Percentiles rank a stretch among this genome's conserved stretches.
Conservation (phyloP, 2,113 vertebrate genomes). For the Eulemur rufifrons region DNA sequence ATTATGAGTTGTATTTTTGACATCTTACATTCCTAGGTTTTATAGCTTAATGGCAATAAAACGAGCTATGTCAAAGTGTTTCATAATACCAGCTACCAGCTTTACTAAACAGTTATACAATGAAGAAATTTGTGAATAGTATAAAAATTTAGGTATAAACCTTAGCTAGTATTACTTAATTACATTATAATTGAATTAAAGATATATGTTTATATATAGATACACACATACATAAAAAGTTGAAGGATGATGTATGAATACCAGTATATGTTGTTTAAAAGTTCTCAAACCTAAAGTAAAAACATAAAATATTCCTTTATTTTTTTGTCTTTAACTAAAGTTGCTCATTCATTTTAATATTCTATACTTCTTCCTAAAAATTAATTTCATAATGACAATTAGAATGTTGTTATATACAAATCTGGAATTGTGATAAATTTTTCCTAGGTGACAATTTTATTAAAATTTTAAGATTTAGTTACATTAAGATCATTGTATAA, state of each 20-base stretch:
- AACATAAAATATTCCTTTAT: conserved; percentile 61
- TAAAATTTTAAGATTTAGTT: conserved; percentile 45
- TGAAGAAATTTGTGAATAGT: conserved; percentile 45
- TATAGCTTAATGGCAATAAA: not conserved
- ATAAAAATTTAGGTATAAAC: not conserved
- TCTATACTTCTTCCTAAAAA: conserved; percentile 30
- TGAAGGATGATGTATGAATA: conserved; percentile 55
- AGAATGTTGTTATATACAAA: conserved; percentile 31
- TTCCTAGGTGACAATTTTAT: conserved; percentile 40
- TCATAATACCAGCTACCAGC: conserved; percentile 2
- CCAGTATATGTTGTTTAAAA: conserved; percentile 24
- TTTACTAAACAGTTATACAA: conserved; percentile 7
- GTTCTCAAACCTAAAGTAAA: conserved; percentile 48
- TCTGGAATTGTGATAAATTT: not conserved
- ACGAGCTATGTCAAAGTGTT: conserved; percentile 26
- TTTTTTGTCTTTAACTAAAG: conserved; percentile 55
- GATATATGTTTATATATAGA: conserved; percentile 25
- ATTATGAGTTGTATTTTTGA: not conserved
- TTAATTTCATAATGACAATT: conserved; percentile 56
- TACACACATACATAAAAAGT: not conserved
- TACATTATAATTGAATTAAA: conserved; percentile 62
- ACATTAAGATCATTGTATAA: conserved; percentile 42
- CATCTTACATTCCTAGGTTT: not conserved
- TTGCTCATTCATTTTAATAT: conserved; percentile 68
- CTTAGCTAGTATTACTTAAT: conserved; percentile 49